Evolutionary conservation across 2,797 vertebrate genomes (phyloP), one percentile per base, ranked within the genome.

Genomic region (Corythornis leucogaster): DNA sequence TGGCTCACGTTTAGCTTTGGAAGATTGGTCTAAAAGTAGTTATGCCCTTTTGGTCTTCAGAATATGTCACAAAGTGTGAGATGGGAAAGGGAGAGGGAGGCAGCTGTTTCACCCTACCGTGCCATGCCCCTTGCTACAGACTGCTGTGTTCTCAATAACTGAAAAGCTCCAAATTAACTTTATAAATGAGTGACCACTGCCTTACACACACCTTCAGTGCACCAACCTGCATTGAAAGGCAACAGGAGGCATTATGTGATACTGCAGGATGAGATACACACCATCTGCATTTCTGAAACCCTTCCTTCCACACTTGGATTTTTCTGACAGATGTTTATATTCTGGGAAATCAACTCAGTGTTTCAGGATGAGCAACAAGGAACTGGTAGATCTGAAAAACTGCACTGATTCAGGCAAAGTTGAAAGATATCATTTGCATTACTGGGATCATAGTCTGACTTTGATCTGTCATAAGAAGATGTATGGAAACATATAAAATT

Each of bases 361-460:
- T 73, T 12, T 2, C 48, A 85, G 31, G 54, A 63, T 53, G 26
- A 70, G 46, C 69, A 64, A 19, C 8, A 35, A 58, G 40, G 48
- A 90, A 26, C 46, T 68, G 64, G 42, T n/a, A 84, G 40, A 70
- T 45, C 8, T 45, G 73, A 79, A 70, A 69, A 84, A 63, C 55
- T 43, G 12, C 77, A 59, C 31, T 46, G 83, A 91, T 42, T 84
- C 62, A 62, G 51, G 48, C 74, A 93, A 67, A 35, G 48, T 21
- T 85, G 55, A 86, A 90, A 40, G n/a, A 86, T 24, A 33, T 55
- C 55, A 78, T 87, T 76, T 88, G 75, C 64, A 68, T 85, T 84
- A 74, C 35, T 42, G 6, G 40, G 53, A 82, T 81, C 70, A 66
- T 28, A 38, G 21, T 17, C 58, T 64, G 62, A 84, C 67, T 82